Percentiles rank a stretch among this genome's conserved stretches.
Conservation (phyloP, 2,797 vertebrate species). For the Hyperoplus immaculatus region DNA sequence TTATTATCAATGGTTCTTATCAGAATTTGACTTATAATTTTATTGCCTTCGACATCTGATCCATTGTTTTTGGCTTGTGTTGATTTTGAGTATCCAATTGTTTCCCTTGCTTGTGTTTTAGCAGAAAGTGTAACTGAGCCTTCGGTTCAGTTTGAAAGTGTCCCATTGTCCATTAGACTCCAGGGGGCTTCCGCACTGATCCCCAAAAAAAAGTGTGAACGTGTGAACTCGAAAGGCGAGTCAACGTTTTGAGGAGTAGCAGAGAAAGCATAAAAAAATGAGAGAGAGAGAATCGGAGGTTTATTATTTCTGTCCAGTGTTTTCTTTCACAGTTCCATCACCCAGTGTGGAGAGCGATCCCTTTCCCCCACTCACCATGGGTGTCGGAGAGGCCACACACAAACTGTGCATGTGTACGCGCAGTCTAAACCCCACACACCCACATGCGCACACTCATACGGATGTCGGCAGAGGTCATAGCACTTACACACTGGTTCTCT, state of each 20-base stretch:
- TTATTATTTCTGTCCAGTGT: slow-evolving; percentile 81
- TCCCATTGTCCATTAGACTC: slow-evolving; percentile 22
- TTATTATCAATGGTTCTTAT: neutral
- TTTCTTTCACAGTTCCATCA: slow-evolving; percentile 83
- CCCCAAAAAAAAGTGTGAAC: slow-evolving; percentile 69
- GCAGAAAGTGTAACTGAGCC: slow-evolving; percentile 23
- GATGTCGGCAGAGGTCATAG: slow-evolving; percentile 55
- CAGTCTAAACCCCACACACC: slow-evolving; percentile 31
- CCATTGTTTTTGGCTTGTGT: neutral
- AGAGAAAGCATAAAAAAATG: slow-evolving; percentile 30
- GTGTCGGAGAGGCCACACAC: slow-evolving; percentile 80
- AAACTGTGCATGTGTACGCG: slow-evolving; percentile 39
- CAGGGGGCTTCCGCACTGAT: slow-evolving; percentile 30
- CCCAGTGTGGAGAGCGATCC: slow-evolving; percentile 73
- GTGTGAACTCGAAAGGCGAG: slow-evolving; percentile 72
- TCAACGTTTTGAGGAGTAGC: slow-evolving; percentile 43
- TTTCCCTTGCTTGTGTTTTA: slow-evolving; percentile 4
- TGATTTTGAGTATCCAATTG: neutral
- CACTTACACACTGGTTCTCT: slow-evolving; percentile 49
- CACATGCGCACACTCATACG: slow-evolving; percentile 40
- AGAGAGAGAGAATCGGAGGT: slow-evolving; percentile 57
- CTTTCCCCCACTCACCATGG: slow-evolving; percentile 71
- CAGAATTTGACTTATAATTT: slow-evolving; percentile 2
- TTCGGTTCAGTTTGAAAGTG: slow-evolving; percentile 12
- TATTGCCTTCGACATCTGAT: neutral